Evolutionary conservation across 2,888 invertebrate genomes (phyloP).

Genomic region (Leptogaster cylindrica): DNA sequence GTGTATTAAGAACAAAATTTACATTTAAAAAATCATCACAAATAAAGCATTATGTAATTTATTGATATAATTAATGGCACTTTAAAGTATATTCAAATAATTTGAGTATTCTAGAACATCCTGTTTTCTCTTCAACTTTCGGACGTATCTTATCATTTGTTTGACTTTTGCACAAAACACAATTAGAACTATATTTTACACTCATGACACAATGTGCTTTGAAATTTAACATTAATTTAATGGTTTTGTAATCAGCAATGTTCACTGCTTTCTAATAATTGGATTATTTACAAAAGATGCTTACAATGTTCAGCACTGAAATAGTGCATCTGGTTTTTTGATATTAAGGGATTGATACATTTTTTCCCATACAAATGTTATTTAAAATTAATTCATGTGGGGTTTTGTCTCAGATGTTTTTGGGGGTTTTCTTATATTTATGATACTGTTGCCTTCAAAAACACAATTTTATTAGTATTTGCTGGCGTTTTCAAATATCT

Average conservation of each 20-base stretch:
- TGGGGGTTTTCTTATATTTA: not conserved
- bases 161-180: not conserved
- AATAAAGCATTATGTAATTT: too few species aligned
- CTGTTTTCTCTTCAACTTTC: not conserved
- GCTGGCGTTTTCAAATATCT: too few species aligned
- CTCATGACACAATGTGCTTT: not conserved
- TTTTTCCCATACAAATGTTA: not conserved
- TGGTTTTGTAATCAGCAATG: slow-evolving; percentile 11
- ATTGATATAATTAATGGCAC: too few species aligned
- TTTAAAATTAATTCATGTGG: not conserved
- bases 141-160: slow-evolving; percentile 8
- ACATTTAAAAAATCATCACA: too few species aligned
- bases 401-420: not conserved
- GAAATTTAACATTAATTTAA: not conserved
- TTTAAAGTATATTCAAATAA: too few species aligned
- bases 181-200: slow-evolving; percentile 12
- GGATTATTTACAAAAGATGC: slow-evolving; percentile 18
- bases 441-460: slow-evolving; percentile 2
- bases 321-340: not conserved
- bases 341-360: not conserved
- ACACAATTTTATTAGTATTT: not conserved
- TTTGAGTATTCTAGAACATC: slow-evolving; percentile 8
- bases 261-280: slow-evolving; percentile 3
- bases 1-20: too few species aligned
- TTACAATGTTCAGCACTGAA: not conserved